These are phyloP conservation scores for Plectrocnemia conspersa DNA, from an alignment of 1,140 invertebrate genomes.

Conservation along the genomic window DNA sequence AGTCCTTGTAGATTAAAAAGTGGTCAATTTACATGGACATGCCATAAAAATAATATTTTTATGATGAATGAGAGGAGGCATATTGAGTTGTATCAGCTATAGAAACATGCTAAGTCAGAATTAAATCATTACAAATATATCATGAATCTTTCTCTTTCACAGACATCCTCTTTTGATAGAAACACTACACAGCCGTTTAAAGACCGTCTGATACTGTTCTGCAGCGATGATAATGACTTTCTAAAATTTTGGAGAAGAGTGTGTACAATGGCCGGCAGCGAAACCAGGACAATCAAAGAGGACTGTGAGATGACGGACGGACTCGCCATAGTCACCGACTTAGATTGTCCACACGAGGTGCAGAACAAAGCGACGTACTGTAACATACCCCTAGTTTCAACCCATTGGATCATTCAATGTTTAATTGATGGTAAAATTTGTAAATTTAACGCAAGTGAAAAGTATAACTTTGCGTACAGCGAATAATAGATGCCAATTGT, in stretches of 20 bases:
- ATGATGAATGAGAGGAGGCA: too few relatives aligned
- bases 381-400: constrained; percentile 54
- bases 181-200: constrained; percentile 50
- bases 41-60: too few relatives aligned
- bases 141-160: too few relatives aligned
- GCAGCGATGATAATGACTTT: constrained; percentile 49
- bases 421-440: constrained; percentile 54
- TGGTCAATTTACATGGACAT: too few relatives aligned
- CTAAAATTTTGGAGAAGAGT: constrained; percentile 55
- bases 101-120: too few relatives aligned
- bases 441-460: constrained; percentile 47
- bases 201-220: constrained; percentile 50
- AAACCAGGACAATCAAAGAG: constrained; percentile 46
- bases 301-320: constrained; percentile 49
- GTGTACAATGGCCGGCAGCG: constrained; percentile 55
- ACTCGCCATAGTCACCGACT: constrained; percentile 51
- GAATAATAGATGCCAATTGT: too few relatives aligned
- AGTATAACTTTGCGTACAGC: constrained; percentile 49
- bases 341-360: constrained; percentile 52
- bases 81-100: too few relatives aligned
- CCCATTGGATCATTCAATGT: constrained; percentile 56
- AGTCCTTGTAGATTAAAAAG: too few relatives aligned
- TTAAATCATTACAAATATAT: too few relatives aligned
- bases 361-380: constrained; percentile 51
- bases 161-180: constrained; percentile 44